Evolutionary conservation across 2,888 invertebrate species (phyloP), one percentile per base, ranked within the genome.

Genomic region (Gymnoscelis rufifasciata): DNA sequence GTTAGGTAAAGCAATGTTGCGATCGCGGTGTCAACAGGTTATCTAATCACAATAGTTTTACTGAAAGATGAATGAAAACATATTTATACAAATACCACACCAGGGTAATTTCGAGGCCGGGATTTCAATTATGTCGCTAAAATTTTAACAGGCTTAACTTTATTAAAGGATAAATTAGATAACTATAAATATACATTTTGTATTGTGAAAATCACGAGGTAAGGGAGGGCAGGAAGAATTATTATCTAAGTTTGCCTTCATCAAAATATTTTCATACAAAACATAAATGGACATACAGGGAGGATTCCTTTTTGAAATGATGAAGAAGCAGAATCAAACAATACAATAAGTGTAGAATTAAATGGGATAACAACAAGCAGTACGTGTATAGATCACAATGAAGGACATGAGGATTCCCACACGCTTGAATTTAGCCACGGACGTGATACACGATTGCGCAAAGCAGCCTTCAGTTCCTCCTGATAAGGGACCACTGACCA

Each of bases 381-480:
- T 36, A 31, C 35, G 31, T 38, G 31, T 36, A 47, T 40, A 42
- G 43, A 51, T 47, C 43, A 62, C 57, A 67, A 52, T 63, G 62
- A 60, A 58, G 51, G 56, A 64, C 60, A 59, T 56, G 56, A 56
- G 64, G 72, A 72, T 80, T 78, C 76, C 72, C 75, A 78, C 74
- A 73, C 71, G 70, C 66, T 64, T 73, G 74, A 76, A 71, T 74
- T 74, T 74, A 76, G 74, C 71, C 62, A 68, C 81, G 81, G 82
- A 79, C 76, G 82, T 70, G 83, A 82, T 80, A 81, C 57, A 71
- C 51, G 74, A 73, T 87, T 87, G 86, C 87, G 86, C 83, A 87
- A 87, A 81, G 64, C 74, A 84, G 83, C 86, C 84, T 86, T 83
- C 80, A 71, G 83, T 82, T 86, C 84, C 83, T 83, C 76, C 68